Conservation (phyloP, 2,797 vertebrate species). For the Okamejei kenojei region DNA sequence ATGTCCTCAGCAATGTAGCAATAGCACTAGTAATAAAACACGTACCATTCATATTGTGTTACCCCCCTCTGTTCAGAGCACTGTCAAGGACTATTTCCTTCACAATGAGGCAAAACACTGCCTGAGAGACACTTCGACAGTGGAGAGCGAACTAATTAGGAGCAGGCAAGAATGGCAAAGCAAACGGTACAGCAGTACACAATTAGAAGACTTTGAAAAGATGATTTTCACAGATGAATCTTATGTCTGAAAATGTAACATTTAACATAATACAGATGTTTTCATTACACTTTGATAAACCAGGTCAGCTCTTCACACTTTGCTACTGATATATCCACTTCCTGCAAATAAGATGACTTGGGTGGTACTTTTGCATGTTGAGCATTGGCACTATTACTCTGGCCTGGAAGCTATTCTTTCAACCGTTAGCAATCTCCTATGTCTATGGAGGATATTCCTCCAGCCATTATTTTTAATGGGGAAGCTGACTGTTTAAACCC, state of each 20-base stretch:
- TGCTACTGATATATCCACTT: neutral
- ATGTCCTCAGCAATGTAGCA: conserved; percentile 42
- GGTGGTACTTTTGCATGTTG: neutral
- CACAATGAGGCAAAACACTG: conserved; percentile 41
- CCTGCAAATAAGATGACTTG: neutral
- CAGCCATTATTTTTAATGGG: neutral
- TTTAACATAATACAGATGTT: neutral
- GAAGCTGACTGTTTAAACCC: neutral
- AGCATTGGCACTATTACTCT: neutral
- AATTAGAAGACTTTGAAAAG: conserved; percentile 39
- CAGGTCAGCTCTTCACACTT: neutral
- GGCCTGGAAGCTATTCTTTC: neutral
- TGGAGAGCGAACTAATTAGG: conserved; percentile 50
- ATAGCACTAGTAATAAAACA: conserved; percentile 46
- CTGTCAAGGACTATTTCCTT: conserved; percentile 58
- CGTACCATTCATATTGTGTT: conserved; percentile 59
- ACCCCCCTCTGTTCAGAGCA: conserved; percentile 53
- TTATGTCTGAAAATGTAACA: conserved; percentile 47
- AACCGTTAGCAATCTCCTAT: neutral
- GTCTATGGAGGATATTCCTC: neutral
- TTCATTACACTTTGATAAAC: neutral
- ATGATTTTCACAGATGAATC: conserved; percentile 47
- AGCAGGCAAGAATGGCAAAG: conserved; percentile 49
- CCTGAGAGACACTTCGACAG: conserved; percentile 40
- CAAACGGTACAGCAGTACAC: conserved; percentile 37